These are phyloP conservation scores for Ibidorhyncha struthersii DNA, from an alignment of 2,113 vertebrate genomes.

Conservation along the genomic window DNA sequence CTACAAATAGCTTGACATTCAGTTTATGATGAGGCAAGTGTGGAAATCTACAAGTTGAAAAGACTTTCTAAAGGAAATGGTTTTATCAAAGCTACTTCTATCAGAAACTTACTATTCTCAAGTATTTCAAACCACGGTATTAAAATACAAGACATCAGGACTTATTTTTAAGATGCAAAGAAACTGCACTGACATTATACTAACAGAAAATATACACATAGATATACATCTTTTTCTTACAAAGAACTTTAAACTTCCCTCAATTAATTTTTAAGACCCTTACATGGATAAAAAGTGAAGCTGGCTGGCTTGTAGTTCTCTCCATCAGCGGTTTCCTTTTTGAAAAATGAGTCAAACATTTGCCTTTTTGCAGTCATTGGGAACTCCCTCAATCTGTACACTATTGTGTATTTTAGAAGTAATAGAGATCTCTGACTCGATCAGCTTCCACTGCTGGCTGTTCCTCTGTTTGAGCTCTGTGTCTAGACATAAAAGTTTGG, in stretches of 20 bases:
- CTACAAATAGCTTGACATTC: slow-evolving; percentile 5
- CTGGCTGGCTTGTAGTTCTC: background rate
- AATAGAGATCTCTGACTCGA: background rate
- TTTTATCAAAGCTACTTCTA: background rate
- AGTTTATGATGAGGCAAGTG: background rate
- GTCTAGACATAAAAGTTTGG: background rate
- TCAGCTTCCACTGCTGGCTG: background rate
- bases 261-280: background rate
- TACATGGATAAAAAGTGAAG: background rate
- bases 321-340: background rate
- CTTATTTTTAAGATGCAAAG: background rate
- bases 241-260: background rate
- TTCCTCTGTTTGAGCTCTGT: background rate
- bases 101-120: background rate
- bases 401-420: background rate
- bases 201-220: background rate
- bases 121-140: background rate
- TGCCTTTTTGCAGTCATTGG: background rate
- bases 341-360: background rate
- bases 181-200: background rate
- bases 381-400: background rate
- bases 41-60: background rate
- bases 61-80: background rate
- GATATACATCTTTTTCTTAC: background rate
- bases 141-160: background rate